These are phyloP conservation scores for Palloptera scutellata DNA, from an alignment of 2,888 invertebrate genomes.

Conservation along the genomic window DNA sequence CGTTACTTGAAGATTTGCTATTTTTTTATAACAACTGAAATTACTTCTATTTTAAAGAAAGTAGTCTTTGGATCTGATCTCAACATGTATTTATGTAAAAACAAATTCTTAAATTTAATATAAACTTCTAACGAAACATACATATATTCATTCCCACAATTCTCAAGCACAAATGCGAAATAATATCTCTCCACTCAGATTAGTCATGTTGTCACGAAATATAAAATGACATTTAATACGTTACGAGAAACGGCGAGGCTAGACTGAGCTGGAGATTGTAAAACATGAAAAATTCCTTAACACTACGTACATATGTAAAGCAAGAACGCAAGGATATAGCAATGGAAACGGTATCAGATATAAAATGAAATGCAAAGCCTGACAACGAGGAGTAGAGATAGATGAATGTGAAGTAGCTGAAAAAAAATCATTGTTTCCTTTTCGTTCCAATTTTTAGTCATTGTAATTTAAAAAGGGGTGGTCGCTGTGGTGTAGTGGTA, in stretches of 20 bases:
- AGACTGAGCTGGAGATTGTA: constrained; percentile 38
- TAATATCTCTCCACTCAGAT: constrained; percentile 62
- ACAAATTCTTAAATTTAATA: no score
- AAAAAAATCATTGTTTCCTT: no score
- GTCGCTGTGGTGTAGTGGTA: no score
- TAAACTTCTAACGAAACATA: no score
- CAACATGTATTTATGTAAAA: no score
- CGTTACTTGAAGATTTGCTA: no score
- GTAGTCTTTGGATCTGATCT: no score
- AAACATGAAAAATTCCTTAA: constrained; percentile 59
- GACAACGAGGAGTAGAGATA: constrained; percentile 23
- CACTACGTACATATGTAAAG: constrained; percentile 23
- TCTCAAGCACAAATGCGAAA: constrained; percentile 42
- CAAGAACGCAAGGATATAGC: constrained; percentile 1
- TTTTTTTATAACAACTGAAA: no score
- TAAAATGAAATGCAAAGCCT: constrained; percentile 16
- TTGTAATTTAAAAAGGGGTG: constrained; percentile 61
- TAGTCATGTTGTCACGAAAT: constrained; percentile 63
- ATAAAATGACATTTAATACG: constrained; percentile 32
- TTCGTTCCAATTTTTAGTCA: no score
- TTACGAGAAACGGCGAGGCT: not conserved
- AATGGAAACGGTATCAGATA: constrained; percentile 10
- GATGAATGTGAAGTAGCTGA: not conserved
- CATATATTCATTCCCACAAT: not conserved
- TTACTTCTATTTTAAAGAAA: no score